Evolutionary conservation across 2,888 invertebrate genomes (phyloP).

Genomic region (Callyntrura guangdongensis): DNA sequence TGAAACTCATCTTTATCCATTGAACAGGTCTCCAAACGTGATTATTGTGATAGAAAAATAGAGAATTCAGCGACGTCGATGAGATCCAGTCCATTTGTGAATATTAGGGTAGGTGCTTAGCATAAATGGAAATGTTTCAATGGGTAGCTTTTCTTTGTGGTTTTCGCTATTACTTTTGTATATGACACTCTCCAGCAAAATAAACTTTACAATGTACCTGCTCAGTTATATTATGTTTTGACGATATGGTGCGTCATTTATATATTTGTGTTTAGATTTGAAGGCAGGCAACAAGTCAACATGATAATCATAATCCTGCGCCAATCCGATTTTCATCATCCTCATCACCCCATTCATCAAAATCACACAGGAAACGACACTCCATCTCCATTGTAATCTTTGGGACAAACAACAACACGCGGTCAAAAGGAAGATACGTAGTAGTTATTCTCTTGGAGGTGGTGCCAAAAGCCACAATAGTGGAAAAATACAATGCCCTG

Average conservation of each 20-base stretch:
- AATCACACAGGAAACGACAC: slow-evolving; percentile 73
- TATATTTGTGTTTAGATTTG: neutral
- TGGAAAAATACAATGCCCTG: neutral
- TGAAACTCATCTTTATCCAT: slow-evolving; percentile 23
- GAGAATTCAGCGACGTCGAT: neutral
- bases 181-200: too few species aligned
- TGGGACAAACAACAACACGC: neutral
- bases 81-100: slow-evolving; percentile 30
- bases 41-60: neutral
- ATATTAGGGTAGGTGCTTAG: neutral
- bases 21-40: neutral
- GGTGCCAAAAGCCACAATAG: slow-evolving; percentile 37
- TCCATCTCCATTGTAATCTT: slow-evolving; percentile 43
- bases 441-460: neutral
- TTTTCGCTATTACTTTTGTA: too few species aligned
- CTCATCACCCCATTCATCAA: slow-evolving; percentile 59
- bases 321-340: slow-evolving; percentile 23
- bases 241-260: neutral
- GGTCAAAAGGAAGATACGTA: neutral
- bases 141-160: neutral
- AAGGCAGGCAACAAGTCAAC: slow-evolving; percentile 67
- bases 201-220: too few species aligned
- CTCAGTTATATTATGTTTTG: neutral
- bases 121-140: neutral
- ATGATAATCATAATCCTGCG: slow-evolving; percentile 26